phyloP scores from a whole-genome alignment of 23 tunicate genomes.

The Ascidia mentula region DNA sequence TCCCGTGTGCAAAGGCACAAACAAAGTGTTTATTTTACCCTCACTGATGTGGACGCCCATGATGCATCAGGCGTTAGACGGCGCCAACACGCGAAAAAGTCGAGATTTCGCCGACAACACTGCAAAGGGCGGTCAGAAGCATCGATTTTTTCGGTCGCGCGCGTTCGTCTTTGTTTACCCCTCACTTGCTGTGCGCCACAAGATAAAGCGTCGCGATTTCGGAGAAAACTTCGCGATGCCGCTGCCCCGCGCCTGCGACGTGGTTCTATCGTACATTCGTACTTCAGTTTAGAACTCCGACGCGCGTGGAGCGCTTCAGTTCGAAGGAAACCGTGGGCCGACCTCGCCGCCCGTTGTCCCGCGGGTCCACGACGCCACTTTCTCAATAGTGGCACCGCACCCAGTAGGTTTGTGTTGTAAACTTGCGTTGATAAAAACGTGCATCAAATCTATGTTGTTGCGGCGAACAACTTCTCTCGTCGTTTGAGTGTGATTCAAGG shows the following conservation, averaged over 20 bases:
- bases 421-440: neutral
- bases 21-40: too few species aligned
- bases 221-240: neutral
- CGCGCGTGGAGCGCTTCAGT: neutral
- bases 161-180: neutral
- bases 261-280: too few species aligned
- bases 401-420: neutral
- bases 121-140: neutral
- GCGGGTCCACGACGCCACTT: neutral
- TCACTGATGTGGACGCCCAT: too few species aligned
- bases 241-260: neutral
- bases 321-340: neutral
- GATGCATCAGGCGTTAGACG: neutral
- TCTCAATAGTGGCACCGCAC: neutral
- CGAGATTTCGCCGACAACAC: neutral
- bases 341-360: too few species aligned
- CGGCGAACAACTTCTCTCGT: too few species aligned
- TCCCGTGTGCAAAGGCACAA: too few species aligned
- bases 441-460: neutral
- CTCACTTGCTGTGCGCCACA: too few species aligned
- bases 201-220: neutral
- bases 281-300: neutral
- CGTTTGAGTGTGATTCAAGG: too few species aligned
- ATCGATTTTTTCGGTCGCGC: neutral
- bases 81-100: neutral